Evolutionary conservation across 1,140 invertebrate genomes (phyloP).

Genomic region (Pissodes strobi): DNA sequence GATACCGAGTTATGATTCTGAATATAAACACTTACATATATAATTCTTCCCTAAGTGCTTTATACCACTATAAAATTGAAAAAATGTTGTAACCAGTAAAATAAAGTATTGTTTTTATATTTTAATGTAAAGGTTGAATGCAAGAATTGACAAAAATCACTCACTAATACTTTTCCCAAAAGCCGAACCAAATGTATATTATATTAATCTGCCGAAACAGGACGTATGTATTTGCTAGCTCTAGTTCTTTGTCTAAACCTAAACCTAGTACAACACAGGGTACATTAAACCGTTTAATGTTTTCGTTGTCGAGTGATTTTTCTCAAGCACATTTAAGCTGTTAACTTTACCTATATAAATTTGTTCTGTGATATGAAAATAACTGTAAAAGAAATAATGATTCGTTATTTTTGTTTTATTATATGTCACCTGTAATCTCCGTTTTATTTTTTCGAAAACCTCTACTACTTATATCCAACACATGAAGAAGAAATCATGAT

Average conservation of each 20-base stretch:
- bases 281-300: too few species aligned
- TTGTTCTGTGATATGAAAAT: constrained; percentile 34
- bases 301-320: constrained; percentile 17
- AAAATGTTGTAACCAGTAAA: constrained; percentile 35
- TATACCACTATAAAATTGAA: constrained; percentile 50
- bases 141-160: constrained; percentile 1
- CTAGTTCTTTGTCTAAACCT: too few species aligned
- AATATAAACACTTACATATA: constrained; percentile 48
- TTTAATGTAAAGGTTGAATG: constrained; percentile 2
- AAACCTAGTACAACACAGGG: too few species aligned
- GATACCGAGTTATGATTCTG: constrained; percentile 40
- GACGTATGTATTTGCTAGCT: too few species aligned
- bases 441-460: constrained; percentile 28
- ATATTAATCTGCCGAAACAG: too few species aligned
- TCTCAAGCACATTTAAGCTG: neutral
- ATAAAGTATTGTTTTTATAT: constrained; percentile 5
- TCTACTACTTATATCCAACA: neutral
- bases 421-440: neutral
- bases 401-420: constrained; percentile 4
- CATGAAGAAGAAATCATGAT: too few species aligned
- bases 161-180: neutral
- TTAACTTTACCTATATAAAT: constrained; percentile 32
- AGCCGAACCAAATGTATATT: too few species aligned
- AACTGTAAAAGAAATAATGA: constrained; percentile 18
- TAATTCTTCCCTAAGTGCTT: constrained; percentile 58